Evolutionary conservation across 1,140 invertebrate genomes (phyloP).

Genomic region (Semibalanus balanoides): DNA sequence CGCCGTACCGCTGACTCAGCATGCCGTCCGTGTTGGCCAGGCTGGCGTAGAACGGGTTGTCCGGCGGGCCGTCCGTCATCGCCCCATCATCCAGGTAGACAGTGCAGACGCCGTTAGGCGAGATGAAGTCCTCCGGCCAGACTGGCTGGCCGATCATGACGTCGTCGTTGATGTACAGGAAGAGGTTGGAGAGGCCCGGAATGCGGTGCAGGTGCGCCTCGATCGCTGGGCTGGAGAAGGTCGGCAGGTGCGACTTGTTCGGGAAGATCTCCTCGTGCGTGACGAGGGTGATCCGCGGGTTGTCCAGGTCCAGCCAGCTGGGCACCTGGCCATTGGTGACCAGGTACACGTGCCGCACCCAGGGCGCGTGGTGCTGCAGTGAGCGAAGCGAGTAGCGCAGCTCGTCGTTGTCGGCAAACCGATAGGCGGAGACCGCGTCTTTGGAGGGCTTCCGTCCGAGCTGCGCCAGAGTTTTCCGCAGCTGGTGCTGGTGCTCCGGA

Average conservation of each 20-base stretch:
- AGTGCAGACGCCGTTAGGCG: slow-evolving; percentile 8
- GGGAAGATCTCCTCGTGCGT: slow-evolving; percentile 57
- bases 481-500: no score
- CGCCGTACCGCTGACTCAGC: no score
- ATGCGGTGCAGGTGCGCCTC: slow-evolving; percentile 56
- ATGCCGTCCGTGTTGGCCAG: no score
- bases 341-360: slow-evolving; percentile 62
- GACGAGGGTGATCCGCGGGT: slow-evolving; percentile 49
- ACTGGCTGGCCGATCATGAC: slow-evolving; percentile 58
- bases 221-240: slow-evolving; percentile 62
- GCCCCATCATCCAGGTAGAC: not conserved
- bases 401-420: slow-evolving; percentile 32
- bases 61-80: no score
- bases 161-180: slow-evolving; percentile 76
- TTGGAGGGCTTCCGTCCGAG: no score
- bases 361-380: slow-evolving; percentile 60
- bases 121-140: slow-evolving; percentile 56
- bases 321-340: slow-evolving; percentile 79
- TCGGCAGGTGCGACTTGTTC: slow-evolving; percentile 51
- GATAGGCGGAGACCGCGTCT: no score
- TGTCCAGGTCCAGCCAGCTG: slow-evolving; percentile 64
- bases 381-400: slow-evolving; percentile 61
- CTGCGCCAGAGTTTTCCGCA: no score
- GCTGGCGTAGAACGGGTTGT: no score
- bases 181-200: slow-evolving; percentile 58